phyloP scores from a whole-genome alignment of 2,888 invertebrate species.

The Campoplex capitator region DNA sequence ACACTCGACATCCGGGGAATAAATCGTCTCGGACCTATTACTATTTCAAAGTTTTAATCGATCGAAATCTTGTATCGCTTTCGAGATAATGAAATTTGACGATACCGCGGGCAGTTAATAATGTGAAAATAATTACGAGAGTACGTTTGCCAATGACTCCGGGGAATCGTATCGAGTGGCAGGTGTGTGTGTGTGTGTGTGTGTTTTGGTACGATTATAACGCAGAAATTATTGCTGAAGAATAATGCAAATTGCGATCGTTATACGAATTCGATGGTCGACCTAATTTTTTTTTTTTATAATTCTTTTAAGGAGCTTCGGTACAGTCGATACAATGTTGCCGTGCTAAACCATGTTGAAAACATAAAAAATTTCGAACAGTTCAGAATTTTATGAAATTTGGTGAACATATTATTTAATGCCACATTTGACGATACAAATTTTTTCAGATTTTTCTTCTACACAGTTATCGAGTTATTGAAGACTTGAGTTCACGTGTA shows the following conservation, averaged over 20 bases:
- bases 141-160: constrained; percentile 24
- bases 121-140: constrained; percentile 51
- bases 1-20: neutral
- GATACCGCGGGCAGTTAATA: constrained; percentile 52
- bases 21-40: neutral
- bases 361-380: too few relatives aligned
- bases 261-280: neutral
- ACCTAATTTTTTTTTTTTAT: neutral
- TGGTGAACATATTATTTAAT: too few relatives aligned
- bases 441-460: too few relatives aligned
- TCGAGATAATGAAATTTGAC: constrained; percentile 46
- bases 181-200: neutral
- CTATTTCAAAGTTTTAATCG: constrained; percentile 10
- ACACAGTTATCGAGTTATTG: too few relatives aligned
- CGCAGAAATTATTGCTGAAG: neutral
- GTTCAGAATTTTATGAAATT: too few relatives aligned
- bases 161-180: neutral
- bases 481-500: too few relatives aligned
- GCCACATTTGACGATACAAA: too few relatives aligned
- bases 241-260: neutral
- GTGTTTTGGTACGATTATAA: neutral
- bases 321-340: too few relatives aligned
- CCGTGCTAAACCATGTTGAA: too few relatives aligned
- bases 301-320: neutral
- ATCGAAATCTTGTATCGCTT: constrained; percentile 2